A percentile compares a stretch with the other conserved stretches of the same genome.
Conservation (phyloP, 2,113 vertebrate genomes). For the Corythornis cristatus region DNA sequence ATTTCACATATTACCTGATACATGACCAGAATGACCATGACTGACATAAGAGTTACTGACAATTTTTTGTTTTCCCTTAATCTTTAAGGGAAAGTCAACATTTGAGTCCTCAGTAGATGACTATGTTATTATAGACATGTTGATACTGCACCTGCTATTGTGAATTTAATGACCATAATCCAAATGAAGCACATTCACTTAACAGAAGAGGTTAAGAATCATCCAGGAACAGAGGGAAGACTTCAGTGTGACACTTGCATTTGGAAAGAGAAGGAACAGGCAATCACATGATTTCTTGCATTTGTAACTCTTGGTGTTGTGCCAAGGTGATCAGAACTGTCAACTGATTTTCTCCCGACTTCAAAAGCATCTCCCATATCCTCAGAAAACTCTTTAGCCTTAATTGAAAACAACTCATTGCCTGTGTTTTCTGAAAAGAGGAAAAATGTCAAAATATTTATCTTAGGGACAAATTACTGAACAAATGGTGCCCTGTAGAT, state of each 20-base stretch:
- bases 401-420: slow-evolving; percentile 7
- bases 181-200: neutral
- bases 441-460: slow-evolving; percentile 48
- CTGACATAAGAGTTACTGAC: neutral
- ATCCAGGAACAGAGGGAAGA: neutral
- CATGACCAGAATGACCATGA: neutral
- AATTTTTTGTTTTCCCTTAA: neutral
- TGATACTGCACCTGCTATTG: neutral
- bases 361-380: neutral
- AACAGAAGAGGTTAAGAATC: neutral
- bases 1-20: neutral
- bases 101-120: neutral
- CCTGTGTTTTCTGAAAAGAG: neutral
- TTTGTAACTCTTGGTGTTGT: neutral
- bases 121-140: neutral
- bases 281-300: neutral
- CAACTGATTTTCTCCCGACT: neutral
- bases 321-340: neutral
- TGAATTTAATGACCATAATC: neutral
- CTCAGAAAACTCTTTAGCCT: neutral
- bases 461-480: slow-evolving; percentile 25
- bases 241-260: neutral
- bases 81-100: neutral
- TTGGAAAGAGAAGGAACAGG: neutral
- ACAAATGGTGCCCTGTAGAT: neutral